Evolutionary conservation across 2,888 invertebrate species (phyloP).

Genomic region (Melipona beecheii): DNA sequence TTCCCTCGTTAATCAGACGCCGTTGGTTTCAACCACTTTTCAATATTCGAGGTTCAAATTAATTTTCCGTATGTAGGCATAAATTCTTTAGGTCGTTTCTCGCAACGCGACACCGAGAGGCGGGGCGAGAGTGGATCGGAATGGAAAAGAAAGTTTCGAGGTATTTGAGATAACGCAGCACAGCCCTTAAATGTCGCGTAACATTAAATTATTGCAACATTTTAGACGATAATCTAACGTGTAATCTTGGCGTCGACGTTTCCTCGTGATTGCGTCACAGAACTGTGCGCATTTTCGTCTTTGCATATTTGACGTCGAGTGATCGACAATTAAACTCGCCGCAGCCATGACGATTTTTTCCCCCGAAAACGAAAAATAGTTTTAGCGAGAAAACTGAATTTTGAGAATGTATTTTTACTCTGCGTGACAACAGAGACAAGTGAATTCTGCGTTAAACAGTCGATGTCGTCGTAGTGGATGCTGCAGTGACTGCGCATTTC

Average conservation of each 20-base stretch:
- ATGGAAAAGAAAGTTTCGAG: conserved; percentile 6
- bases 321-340: conserved; percentile 51
- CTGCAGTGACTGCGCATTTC: conserved; percentile 54
- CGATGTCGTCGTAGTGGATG: conserved; percentile 26
- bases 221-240: conserved; percentile 27
- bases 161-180: conserved; percentile 15
- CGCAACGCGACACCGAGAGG: not conserved
- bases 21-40: conserved; percentile 50
- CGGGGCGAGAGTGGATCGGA: not conserved
- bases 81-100: conserved; percentile 46
- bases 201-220: conserved; percentile 54
- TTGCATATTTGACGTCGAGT: too few species aligned
- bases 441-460: conserved; percentile 41
- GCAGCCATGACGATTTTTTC: not conserved
- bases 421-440: conserved; percentile 20
- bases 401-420: not conserved
- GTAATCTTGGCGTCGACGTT: conserved; percentile 35
- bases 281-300: conserved; percentile 35
- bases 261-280: conserved; percentile 45
- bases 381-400: not conserved
- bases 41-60: conserved; percentile 53
- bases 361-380: conserved; percentile 10
- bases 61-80: conserved; percentile 46
- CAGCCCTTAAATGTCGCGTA: not conserved
- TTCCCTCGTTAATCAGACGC: conserved; percentile 44